Conservation (phyloP, 2,797 vertebrate genomes). For the Pangasius larnaudii region DNA sequence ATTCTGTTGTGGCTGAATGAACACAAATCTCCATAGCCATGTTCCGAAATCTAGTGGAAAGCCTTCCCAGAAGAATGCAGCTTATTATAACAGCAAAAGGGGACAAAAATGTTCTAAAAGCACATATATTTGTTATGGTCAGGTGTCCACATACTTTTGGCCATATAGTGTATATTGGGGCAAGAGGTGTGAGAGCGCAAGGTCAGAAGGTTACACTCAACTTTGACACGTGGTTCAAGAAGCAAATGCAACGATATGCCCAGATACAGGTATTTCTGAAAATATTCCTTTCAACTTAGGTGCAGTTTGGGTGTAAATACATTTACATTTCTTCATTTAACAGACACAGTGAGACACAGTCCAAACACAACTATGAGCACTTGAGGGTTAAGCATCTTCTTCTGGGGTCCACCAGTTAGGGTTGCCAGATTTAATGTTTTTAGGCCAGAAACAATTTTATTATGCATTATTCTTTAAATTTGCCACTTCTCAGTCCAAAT, state of each 20-base stretch:
- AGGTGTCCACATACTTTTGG: background rate
- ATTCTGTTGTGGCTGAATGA: too few species aligned
- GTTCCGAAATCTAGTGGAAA: too few species aligned
- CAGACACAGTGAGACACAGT: background rate
- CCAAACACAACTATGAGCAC: background rate
- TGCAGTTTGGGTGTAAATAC: background rate
- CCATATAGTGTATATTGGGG: background rate
- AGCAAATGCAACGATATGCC: background rate
- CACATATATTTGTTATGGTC: background rate
- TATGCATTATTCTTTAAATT: background rate
- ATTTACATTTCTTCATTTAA: background rate
- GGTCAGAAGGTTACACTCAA: too few species aligned
- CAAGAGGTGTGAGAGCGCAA: background rate
- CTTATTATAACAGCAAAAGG: too few species aligned
- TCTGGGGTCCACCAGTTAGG: background rate
- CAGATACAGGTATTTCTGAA: background rate
- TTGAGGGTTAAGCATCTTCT: background rate
- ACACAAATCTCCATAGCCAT: too few species aligned
- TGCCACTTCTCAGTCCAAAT: background rate
- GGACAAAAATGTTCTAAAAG: too few species aligned
- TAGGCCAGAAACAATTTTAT: background rate
- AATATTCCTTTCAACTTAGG: background rate
- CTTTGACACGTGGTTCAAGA: background rate
- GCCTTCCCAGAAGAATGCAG: too few species aligned
- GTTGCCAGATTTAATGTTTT: background rate